Base-by-base conservation (phyloP, 2,113 vertebrate genomes). In the Callaeas wilsoni region DNA sequence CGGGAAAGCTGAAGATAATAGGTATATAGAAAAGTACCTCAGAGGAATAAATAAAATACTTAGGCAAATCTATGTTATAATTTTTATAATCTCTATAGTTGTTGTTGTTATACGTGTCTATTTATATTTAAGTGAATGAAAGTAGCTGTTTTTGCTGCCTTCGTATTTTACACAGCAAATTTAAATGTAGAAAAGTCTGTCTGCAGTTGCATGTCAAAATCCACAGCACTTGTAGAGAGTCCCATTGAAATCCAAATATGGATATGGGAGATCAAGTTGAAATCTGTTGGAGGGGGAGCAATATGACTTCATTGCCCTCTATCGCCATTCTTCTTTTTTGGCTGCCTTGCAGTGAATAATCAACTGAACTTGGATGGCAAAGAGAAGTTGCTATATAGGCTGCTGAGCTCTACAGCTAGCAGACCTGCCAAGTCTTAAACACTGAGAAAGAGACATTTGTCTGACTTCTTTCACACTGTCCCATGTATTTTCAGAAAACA, bases 401-500 rank as follows among this genome's bases (percentile, higher is more conserved):
- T 94, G 94, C 87, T 94, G 90, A 96, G 70, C 59, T 94, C 91
- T 80, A 52, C 74, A 90, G 67, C 85, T 93, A 83, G 80, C 71
- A 95, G 88, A 86, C 80, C 71, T 96, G 96, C 95, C 96, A 94
- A 95, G 71, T 92, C 92, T 94, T 86, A 69, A 93, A 74, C 42
- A 63, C 71, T 90, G 94, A 97, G 94, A 93, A 93, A 93, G 90
- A 97, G 96, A 93, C 90, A 94, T 94, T 94, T 94, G 94, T 95
- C 94, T 97, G 94, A 93, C 88, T 96, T 95, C 88, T 95, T 83
- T 95, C 95, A 97, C 92, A 74, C 83, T 96, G 94, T 94, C 96
- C 96, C 76, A n/a, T 93, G 83, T 96, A 97, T 97, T 97, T 97
- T 95, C 94, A 95, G 96, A 95, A 96, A 93, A 96, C 94, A 97